A percentile compares a stretch with the other conserved stretches of the same genome.
These are phyloP conservation scores for Chrysemys picta DNA, from an alignment of 2,113 vertebrate species.

Conservation along the genomic window DNA sequence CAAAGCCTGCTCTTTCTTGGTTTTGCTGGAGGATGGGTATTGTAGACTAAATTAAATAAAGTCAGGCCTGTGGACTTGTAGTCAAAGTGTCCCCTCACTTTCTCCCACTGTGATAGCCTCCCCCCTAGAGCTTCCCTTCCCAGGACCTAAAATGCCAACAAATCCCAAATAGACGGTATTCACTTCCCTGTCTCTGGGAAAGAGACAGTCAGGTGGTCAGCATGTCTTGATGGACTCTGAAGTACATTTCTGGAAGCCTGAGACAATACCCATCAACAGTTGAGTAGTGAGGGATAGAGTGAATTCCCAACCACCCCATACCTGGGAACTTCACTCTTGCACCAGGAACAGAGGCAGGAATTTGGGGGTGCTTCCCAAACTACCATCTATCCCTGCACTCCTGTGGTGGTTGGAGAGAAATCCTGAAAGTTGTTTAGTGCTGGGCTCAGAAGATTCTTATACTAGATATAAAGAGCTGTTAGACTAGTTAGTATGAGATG, in stretches of 20 bases:
- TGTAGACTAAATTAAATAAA: not conserved
- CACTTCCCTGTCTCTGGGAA: not conserved
- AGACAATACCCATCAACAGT: not conserved
- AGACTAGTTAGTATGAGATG: not conserved
- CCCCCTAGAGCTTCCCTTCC: not conserved
- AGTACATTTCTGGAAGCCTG: not conserved
- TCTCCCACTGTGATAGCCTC: not conserved
- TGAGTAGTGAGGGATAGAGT: not conserved
- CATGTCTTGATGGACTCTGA: not conserved
- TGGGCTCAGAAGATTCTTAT: not conserved
- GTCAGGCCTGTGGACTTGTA: not conserved
- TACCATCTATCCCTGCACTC: not conserved
- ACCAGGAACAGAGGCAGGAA: not conserved
- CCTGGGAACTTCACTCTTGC: not conserved
- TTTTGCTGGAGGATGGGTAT: not conserved
- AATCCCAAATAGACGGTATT: not conserved
- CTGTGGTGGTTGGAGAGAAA: not conserved
- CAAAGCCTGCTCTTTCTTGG: not conserved
- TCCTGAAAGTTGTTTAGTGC: not conserved
- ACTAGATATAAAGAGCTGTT: not conserved
- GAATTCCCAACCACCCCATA: not conserved
- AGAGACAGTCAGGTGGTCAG: not conserved
- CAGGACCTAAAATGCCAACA: not conserved
- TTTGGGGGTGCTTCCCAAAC: not conserved
- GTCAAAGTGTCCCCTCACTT: not conserved